A percentile compares a stretch with the other conserved stretches of the same genome.
Evolutionary conservation across 2,888 invertebrate genomes (phyloP).

Genomic region (Venusia cambrica): DNA sequence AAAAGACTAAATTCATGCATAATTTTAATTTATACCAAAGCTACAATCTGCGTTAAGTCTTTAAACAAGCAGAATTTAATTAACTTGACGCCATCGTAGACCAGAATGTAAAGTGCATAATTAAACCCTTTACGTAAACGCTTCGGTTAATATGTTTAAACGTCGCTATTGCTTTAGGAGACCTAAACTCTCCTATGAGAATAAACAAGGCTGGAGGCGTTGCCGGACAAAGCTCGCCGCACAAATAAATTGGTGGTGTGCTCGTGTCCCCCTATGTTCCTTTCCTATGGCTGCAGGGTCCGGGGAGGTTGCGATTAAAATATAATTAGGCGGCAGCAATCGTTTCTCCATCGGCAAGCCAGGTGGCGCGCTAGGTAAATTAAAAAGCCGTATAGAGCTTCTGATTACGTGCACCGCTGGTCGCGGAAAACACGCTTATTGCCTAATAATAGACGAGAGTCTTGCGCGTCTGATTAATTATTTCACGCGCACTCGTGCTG

Average conservation of each 20-base stretch:
- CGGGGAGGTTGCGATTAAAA: conserved; percentile 66
- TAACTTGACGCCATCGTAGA: conserved; percentile 72
- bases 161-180: conserved; percentile 74
- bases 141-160: conserved; percentile 76
- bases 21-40: conserved; percentile 55
- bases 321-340: conserved; percentile 79
- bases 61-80: conserved; percentile 74
- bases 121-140: conserved; percentile 76
- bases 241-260: conserved; percentile 73
- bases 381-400: conserved; percentile 75
- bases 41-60: conserved; percentile 61
- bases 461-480: conserved; percentile 63
- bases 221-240: conserved; percentile 57
- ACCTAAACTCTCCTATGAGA: conserved; percentile 79
- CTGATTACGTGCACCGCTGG: conserved; percentile 64
- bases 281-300: conserved; percentile 35
- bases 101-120: conserved; percentile 70
- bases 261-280: conserved; percentile 31
- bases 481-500: conserved; percentile 39
- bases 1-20: conserved; percentile 62
- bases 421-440: conserved; percentile 66
- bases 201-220: conserved; percentile 65
- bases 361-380: conserved; percentile 76
- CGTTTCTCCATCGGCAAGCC: conserved; percentile 76
- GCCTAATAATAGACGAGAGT: conserved; percentile 70